phyloP scores from a whole-genome alignment of 2,797 vertebrate genomes.

The Onychomys arenicola region DNA sequence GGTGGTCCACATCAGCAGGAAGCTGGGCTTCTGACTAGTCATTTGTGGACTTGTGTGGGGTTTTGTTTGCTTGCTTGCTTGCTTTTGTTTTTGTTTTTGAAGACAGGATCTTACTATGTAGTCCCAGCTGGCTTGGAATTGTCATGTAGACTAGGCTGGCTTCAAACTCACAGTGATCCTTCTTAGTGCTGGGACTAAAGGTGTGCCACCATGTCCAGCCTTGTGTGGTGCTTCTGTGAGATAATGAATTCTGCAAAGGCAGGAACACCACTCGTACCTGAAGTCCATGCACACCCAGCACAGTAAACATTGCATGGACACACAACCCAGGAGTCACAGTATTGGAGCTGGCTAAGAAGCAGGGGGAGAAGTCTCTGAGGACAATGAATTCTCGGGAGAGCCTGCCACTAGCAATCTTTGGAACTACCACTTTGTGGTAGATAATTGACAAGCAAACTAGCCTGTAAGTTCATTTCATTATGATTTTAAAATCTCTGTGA shows the following conservation, averaged over 20 bases:
- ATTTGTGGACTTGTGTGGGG: background rate
- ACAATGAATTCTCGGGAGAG: background rate
- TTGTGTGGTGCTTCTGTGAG: background rate
- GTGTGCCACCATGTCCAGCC: background rate
- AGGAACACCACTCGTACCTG: background rate
- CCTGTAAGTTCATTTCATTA: background rate
- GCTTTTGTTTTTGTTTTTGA: background rate
- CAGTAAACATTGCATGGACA: background rate
- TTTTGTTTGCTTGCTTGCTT: background rate
- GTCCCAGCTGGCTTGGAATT: background rate
- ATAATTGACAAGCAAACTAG: slow-evolving; percentile 24
- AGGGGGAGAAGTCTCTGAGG: background rate
- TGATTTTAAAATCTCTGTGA: background rate
- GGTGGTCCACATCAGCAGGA: background rate
- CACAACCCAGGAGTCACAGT: background rate
- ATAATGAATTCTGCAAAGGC: background rate
- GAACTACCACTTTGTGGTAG: background rate
- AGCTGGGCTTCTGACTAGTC: background rate
- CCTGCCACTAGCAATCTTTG: background rate
- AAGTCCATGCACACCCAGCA: background rate
- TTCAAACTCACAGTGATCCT: background rate
- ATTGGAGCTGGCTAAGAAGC: background rate
- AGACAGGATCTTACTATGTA: background rate
- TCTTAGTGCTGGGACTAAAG: background rate
- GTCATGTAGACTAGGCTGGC: background rate